Evolutionary conservation across 2,888 invertebrate genomes (phyloP), one percentile per base, ranked within the genome.

Genomic region (Phyto melanocephala): DNA sequence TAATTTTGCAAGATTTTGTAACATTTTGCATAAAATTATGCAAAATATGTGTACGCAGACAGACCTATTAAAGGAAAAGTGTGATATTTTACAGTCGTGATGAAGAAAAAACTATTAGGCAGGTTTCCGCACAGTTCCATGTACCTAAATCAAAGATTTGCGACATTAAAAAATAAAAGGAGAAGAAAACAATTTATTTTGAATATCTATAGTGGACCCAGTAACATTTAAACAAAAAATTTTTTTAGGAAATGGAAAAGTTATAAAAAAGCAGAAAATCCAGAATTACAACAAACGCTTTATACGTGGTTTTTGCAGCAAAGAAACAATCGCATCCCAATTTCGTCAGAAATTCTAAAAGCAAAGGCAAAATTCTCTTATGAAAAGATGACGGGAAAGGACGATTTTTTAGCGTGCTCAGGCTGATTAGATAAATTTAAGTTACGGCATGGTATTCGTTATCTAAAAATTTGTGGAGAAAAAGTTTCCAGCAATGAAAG

Each of bases 241-340:
- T 37, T 28, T 75, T 75, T 42, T 81, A 47, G 74, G 83, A 63
- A 81, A 86, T 45, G 76, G 84, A 70, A 80, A 81, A 63, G 82
- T 80, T 60, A 68, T 85, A 81, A 81, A 75, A 70, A 79, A 54
- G 76, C 75, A 56, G 81, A 83, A 75, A 47, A 84, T 56, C 80
- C 81, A 45, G 80, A 80, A 2, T 47, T 85, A 77, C 84, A 85
- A 54, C 84, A 84, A 76, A 78, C 83, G n/a, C 74, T 86, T 63
- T 79, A 79, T 67, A 79, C 83, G 71, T 85, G 83, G 84, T 84
- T 85, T 76, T 65, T 83, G 47, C 81, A 81, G 50, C 84, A 85
- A 80, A 81, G 80, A 70, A 82, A 81, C 60, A 84, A 79, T 28
- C 72, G 67, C 67, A 67, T 79, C 58, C 60, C 79, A 60, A 60